Evolutionary conservation across 1,140 invertebrate genomes (phyloP), one percentile per base, ranked within the genome.

Genomic region (Campoletis sonorensis): DNA sequence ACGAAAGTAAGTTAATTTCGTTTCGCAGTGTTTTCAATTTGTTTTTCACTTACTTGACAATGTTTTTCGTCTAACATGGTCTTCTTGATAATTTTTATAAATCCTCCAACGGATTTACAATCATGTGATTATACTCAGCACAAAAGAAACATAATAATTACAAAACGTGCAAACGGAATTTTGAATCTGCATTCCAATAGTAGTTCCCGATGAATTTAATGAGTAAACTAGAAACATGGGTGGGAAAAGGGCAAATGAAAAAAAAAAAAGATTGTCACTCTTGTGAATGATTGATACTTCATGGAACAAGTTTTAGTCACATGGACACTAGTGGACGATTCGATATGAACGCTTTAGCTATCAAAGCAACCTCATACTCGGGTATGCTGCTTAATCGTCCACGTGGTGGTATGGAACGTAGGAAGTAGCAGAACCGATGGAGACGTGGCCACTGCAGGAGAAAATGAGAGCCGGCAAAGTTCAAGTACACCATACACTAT

Each of bases 401-500:
- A 58, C 21, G 40, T 45, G 40, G 3, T 11, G 11, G 40, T 58
- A n/a, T 21, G 21, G 18, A 58, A 11, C 54, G 40, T 11, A n/a
- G 11, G 3, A 1, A 45, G 40, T 13, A 45, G 3, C 21, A 58
- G 21, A n/a, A 58, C 18, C 54, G 21, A 58, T 58, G 21, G 21
- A n/a, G 21, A 23, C 18, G 21, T 58, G 13, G 21, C 54, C 54
- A 21, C 18, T 58, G 54, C 54, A 58, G 21, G 54, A 58, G 54
- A 58, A 58, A 58, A 58, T 58, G 54, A 58, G 54, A 58, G 5
- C 54, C 5, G 54, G 54, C 54, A 58, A 58, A 58, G 54, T 23
- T 58, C 54, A 58, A 58, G 21, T 58, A 58, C 21, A 58, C 18
- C 54, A 58, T 58, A 58, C 54, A 58, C 54, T 64, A 26, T 64